phyloP scores from a whole-genome alignment of 53 echinoderm and acorn worm genomes.

The Mesocentrotus franciscanus region DNA sequence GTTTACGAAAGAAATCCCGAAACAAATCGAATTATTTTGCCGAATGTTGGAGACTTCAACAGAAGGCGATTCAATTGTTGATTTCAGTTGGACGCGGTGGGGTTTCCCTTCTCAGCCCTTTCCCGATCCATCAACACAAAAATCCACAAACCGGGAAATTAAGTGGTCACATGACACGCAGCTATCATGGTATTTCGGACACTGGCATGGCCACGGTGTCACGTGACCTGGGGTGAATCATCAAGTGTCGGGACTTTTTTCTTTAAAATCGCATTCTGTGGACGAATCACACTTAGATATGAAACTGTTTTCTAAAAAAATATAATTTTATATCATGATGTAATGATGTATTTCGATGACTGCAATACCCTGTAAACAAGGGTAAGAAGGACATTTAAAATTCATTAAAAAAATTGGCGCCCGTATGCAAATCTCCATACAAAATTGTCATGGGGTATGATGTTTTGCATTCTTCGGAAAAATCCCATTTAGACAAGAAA shows the following conservation, averaged over 20 bases:
- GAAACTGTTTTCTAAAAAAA: neutral
- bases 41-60: slow-evolving; percentile 22
- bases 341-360: neutral
- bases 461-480: no score
- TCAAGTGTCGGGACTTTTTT: slow-evolving; percentile 3
- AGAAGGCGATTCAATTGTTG: slow-evolving; percentile 43
- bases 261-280: neutral
- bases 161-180: slow-evolving; percentile 48
- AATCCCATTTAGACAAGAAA: no score
- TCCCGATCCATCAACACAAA: slow-evolving; percentile 61
- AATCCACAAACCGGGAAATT: slow-evolving; percentile 47
- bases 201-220: slow-evolving; percentile 20
- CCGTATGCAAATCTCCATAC: no score
- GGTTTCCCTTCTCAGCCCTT: neutral
- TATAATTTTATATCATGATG: neutral
- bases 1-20: slow-evolving; percentile 54
- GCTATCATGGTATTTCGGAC: slow-evolving; percentile 20
- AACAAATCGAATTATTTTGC: slow-evolving; percentile 60
- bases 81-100: slow-evolving; percentile 38
- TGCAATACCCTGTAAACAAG: neutral
- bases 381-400: no score
- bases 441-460: no score
- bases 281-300: neutral
- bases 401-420: no score
- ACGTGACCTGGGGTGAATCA: slow-evolving; percentile 50